Conservation (phyloP, 1,140 invertebrate genomes). For the Akabosia matsudoensis region DNA sequence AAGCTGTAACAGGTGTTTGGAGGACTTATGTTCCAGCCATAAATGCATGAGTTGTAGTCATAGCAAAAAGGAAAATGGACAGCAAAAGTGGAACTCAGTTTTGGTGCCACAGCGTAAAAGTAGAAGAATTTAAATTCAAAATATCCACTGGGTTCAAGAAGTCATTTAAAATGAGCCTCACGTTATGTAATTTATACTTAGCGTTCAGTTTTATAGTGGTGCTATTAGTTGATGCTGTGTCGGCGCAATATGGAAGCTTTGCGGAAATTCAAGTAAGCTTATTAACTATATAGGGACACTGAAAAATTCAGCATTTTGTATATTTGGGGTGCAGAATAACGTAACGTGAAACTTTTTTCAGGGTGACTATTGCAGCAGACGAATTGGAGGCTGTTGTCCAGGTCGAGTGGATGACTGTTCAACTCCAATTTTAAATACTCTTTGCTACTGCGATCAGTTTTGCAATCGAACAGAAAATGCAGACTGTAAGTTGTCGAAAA, state of each 20-base stretch:
- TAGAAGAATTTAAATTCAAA: not conserved
- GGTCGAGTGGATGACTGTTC: conserved; percentile 70
- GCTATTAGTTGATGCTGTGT: not conserved
- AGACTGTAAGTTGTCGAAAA: conserved; percentile 54
- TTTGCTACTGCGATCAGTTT: conserved; percentile 92
- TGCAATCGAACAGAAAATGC: conserved; percentile 67
- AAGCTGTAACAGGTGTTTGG: too few species aligned
- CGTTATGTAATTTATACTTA: not conserved
- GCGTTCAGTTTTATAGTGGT: not conserved
- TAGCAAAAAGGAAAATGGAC: too few species aligned
- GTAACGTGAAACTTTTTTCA: conserved; percentile 38
- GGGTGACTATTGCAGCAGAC: conserved; percentile 54
- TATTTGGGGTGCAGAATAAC: too few species aligned
- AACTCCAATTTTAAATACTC: conserved; percentile 69
- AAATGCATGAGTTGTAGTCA: too few species aligned
- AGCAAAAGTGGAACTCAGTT: too few species aligned
- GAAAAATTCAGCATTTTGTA: not conserved
- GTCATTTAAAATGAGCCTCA: not conserved
- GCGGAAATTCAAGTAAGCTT: conserved; percentile 8
- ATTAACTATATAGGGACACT: too few species aligned
- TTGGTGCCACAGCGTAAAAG: too few species aligned
- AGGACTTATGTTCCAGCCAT: too few species aligned
- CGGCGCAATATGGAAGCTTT: conserved; percentile 4
- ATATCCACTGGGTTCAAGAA: not conserved
- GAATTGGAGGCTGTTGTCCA: conserved; percentile 60